Evolutionary conservation across 2,113 vertebrate species (phyloP), one percentile per base, ranked within the genome.

Genomic region (Syngnathus scovelli): DNA sequence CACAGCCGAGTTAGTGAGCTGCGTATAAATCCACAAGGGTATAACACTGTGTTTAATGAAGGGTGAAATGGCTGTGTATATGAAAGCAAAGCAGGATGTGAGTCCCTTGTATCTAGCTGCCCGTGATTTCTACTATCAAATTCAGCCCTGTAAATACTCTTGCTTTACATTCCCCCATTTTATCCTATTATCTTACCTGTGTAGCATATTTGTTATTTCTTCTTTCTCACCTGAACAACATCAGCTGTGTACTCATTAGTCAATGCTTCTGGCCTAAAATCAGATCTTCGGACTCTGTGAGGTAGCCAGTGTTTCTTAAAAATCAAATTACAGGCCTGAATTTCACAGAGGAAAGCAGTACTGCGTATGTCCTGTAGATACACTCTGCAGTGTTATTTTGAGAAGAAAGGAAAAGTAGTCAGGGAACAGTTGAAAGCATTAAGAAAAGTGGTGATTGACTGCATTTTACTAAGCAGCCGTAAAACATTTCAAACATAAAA

Each of bases 31-130:
- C 64, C 73, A 78, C 67, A 41, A 56, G 59, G 67, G 61, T 43
- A 23, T 68, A 78, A 74, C 67, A 51, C 61, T 0, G 80, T 78
- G 79, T 78, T 76, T 83, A 87, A 90, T 81, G 87, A 79, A 86
- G 76, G 74, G 73, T 85, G 80, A 87, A 88, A 85, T 85, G 70
- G 71, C 70, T 77, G 67, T 83, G 78, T 85, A 87, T 78, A 77
- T 81, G 71, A 83, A 79, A 66, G 68, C 71, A 71, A 55, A 70
- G 61, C 74, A 52, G 58, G 74, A 73, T 79, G 70, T 5, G 21
- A 59, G 74, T 87, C 38, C 39, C 60, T 71, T 73, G 70, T 78
- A 78, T 70, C 38, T 64, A 16, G 39, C 56, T 73, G 64, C 48
- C 61, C 21, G 36, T 77, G 70, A 81, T 83, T 74, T 75, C 74